phyloP scores from a whole-genome alignment of 53 echinoderm and acorn worm genomes.

The Holothuria leucospilota region DNA sequence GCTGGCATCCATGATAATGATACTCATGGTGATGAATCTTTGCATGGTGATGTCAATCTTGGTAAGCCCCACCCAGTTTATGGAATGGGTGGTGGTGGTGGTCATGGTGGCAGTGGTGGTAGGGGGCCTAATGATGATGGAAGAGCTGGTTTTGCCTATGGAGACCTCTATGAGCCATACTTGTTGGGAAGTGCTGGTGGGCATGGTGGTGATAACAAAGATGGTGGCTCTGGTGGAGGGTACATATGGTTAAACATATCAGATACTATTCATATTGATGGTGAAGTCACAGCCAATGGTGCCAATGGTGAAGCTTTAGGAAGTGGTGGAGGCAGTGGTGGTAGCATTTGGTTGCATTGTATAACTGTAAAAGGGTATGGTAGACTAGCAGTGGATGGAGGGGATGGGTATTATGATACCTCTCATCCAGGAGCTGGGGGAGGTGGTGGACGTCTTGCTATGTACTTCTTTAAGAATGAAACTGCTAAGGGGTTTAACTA shows the following conservation, averaged over 20 bases:
- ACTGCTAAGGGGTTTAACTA: slow-evolving; percentile 84
- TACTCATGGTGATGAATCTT: slow-evolving; percentile 73
- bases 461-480: slow-evolving; percentile 83
- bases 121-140: slow-evolving; percentile 54
- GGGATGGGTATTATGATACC: slow-evolving; percentile 50
- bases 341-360: slow-evolving; percentile 88
- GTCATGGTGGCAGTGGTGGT: slow-evolving; percentile 96
- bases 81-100: slow-evolving; percentile 73
- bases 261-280: slow-evolving; percentile 82
- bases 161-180: slow-evolving; percentile 88
- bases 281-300: slow-evolving; percentile 79
- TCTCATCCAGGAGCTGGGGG: slow-evolving; percentile 76
- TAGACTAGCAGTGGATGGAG: slow-evolving; percentile 76
- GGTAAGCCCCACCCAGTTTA: slow-evolving; percentile 69
- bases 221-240: slow-evolving; percentile 85
- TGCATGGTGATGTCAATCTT: slow-evolving; percentile 92
- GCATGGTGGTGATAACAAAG: slow-evolving; percentile 33
- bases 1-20: slow-evolving; percentile 67
- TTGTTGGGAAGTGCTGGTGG: slow-evolving; percentile 92
- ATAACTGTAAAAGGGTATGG: slow-evolving; percentile 88
- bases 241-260: slow-evolving; percentile 92
- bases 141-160: slow-evolving; percentile 84
- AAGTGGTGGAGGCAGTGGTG: slow-evolving; percentile 85
- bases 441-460: slow-evolving; percentile 83
- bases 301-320: slow-evolving; percentile 55